phyloP scores from a whole-genome alignment of 2,888 invertebrate species.

The Drosophila falleni region DNA sequence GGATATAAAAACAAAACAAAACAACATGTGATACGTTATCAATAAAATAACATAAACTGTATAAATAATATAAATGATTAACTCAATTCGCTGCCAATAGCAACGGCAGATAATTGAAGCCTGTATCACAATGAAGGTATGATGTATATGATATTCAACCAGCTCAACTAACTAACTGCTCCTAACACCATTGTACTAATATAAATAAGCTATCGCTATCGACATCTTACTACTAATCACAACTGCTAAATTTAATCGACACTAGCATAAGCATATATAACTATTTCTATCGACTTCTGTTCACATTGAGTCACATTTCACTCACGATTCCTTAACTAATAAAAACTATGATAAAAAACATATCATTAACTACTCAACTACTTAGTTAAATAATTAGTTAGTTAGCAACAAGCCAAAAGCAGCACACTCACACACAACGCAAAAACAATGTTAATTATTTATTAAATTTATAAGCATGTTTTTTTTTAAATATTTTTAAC shows the following conservation, averaged over 20 bases:
- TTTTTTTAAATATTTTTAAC: not conserved
- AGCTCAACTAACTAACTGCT: slow-evolving; percentile 50
- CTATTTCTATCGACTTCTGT: slow-evolving; percentile 16
- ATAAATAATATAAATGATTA: slow-evolving; percentile 60
- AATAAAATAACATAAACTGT: slow-evolving; percentile 44
- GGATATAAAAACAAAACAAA: slow-evolving; percentile 2
- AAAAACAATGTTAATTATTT: slow-evolving; percentile 24
- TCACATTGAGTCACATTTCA: slow-evolving; percentile 33
- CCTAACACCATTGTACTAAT: slow-evolving; percentile 45
- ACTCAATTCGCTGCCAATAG: slow-evolving; percentile 86
- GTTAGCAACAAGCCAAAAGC: slow-evolving; percentile 43
- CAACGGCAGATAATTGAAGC: slow-evolving; percentile 96
- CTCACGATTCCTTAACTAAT: slow-evolving; percentile 12
- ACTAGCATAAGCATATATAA: slow-evolving; percentile 27
- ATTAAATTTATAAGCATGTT: slow-evolving; percentile 4
- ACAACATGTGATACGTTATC: slow-evolving; percentile 79
- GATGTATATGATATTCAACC: slow-evolving; percentile 79
- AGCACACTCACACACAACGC: slow-evolving; percentile 54
- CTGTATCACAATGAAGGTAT: slow-evolving; percentile 97
- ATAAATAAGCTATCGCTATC: slow-evolving; percentile 28
- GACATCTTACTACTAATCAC: slow-evolving; percentile 47
- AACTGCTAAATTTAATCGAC: slow-evolving; percentile 41
- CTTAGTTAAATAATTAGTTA: slow-evolving; percentile 27
- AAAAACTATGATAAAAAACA: not conserved
- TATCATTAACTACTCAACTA: slow-evolving; percentile 14